Evolutionary conservation across 2,797 vertebrate species (phyloP), one percentile per base, ranked within the genome.

Genomic region (Semaprochilodus insignis): DNA sequence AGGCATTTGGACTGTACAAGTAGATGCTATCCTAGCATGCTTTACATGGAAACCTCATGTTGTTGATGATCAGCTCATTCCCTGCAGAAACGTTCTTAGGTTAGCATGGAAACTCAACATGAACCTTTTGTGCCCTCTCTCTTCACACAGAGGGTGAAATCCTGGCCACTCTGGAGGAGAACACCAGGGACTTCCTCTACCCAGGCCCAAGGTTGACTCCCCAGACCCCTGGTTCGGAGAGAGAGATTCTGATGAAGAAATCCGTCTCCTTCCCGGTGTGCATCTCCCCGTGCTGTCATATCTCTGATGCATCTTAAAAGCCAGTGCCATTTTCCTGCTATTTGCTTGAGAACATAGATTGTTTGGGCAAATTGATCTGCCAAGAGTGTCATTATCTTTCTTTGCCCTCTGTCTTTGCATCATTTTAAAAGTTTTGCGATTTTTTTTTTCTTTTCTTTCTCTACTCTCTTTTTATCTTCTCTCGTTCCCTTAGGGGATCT

Each of bases 111-210:
- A 86, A 60, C 60, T 8, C 19, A 74, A 19, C 2, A 60, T 52
- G 70, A 63, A 76, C 44, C 44, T n/a, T n/a, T 76, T n/a, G 27
- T 74, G 48, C 31, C 40, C 7, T 79, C 13, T 71, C 52, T 70
- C 66, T 85, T 19, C 51, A 85, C 90, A 88, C 88, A 99, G 97
- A 94, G 87, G 96, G 96, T 87, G 94, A 96, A 91, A 93, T 96
- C 88, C 86, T 99, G 74, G 97, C 97, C 80, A 96, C 92, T 0
- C 93, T 97, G 89, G 93, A 96, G 89, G 95, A 96, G 91, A 96
- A 94, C 91, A 97, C 95, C 90, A 94, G 96, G 93, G 94, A 96
- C 85, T 98, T 99, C 92, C 94, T 99, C 91, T 98, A 97, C 85
- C 96, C 96, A 78, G 94, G 93, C 88, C 93, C 93, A 86, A 95